A percentile compares a stretch with the other conserved stretches of the same genome.
These are phyloP conservation scores for Vombatus ursinus DNA, from an alignment of 2,113 vertebrate species.

Conservation along the genomic window DNA sequence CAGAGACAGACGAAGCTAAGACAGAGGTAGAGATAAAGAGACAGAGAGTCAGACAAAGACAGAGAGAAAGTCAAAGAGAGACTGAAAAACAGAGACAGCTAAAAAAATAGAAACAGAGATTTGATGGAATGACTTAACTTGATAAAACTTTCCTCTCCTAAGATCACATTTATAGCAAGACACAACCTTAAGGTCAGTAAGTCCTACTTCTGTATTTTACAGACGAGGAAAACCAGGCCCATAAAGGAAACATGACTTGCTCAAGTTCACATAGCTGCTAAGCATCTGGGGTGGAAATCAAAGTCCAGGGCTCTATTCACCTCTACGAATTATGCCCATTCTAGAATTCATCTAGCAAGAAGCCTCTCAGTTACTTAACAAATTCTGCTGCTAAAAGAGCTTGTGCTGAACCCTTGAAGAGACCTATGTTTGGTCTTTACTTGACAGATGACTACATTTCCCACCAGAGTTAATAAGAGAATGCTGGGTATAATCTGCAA, in stretches of 20 bases:
- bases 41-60: too few relatives aligned
- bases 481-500: not conserved
- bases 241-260: not conserved
- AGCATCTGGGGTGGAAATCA: not conserved
- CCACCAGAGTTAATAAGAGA: conserved; percentile 5
- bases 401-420: not conserved
- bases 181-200: not conserved
- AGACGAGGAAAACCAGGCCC: not conserved
- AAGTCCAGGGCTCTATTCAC: not conserved
- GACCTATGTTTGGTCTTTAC: not conserved
- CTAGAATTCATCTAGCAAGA: conserved; percentile 16
- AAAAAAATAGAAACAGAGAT: not conserved
- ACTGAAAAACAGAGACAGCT: too few relatives aligned
- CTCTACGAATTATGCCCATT: conserved; percentile 12
- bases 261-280: not conserved
- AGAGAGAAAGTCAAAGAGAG: too few relatives aligned
- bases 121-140: not conserved
- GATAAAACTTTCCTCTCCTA: not conserved
- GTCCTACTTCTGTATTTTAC: not conserved
- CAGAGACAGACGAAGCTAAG: not conserved
- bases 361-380: not conserved
- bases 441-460: conserved; percentile 16
- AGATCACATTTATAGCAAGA: not conserved
- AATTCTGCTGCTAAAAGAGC: not conserved
- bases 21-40: too few relatives aligned